These are phyloP conservation scores for Cavia porcellus DNA, from an alignment of 2,113 vertebrate species.

Conservation along the genomic window DNA sequence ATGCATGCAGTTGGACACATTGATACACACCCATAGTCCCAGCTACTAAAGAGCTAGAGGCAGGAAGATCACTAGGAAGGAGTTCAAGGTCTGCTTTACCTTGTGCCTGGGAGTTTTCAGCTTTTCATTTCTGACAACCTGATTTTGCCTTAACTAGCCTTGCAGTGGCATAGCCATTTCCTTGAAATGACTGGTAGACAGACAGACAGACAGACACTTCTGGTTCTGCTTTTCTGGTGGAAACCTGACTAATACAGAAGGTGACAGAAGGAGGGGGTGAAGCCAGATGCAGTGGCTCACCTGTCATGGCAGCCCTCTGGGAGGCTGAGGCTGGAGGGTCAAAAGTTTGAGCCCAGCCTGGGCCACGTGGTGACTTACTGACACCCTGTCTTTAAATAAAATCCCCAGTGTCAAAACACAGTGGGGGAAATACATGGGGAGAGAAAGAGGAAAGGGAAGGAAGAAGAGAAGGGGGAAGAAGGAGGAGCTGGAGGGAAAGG, in stretches of 20 bases:
- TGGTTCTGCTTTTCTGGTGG: neutral
- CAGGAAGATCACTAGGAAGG: neutral
- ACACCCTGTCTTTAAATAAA: neutral
- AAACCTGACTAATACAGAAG: neutral
- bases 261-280: too few species aligned
- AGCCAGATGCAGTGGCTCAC: neutral
- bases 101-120: neutral
- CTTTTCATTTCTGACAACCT: neutral
- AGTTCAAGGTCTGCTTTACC: neutral
- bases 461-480: neutral
- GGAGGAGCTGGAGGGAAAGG: neutral
- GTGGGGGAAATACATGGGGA: neutral
- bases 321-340: neutral
- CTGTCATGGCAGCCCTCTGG: neutral
- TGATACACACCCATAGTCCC: neutral
- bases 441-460: neutral
- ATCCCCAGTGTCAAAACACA: neutral
- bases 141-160: neutral
- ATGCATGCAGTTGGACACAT: neutral
- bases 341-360: neutral
- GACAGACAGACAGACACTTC: neutral
- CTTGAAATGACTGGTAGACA: neutral
- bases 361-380: neutral
- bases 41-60: neutral
- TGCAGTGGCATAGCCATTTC: neutral